Evolutionary conservation across 2,797 vertebrate genomes (phyloP).

Genomic region (Avahi laniger): DNA sequence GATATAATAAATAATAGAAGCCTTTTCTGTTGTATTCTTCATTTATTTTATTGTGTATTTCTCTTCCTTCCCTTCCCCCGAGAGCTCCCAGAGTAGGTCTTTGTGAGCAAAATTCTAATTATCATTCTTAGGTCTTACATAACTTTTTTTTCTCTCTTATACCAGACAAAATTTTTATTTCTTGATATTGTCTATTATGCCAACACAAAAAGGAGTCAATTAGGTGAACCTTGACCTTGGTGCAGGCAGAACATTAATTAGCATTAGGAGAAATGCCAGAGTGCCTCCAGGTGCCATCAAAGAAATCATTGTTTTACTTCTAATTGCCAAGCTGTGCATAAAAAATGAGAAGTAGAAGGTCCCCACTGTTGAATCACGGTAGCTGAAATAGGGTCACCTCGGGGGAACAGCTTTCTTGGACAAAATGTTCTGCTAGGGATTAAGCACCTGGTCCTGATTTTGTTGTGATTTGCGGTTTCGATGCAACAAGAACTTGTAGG

Average conservation of each 20-base stretch:
- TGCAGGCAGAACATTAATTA: not conserved
- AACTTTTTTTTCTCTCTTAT: not conserved
- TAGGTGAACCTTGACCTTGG: not conserved
- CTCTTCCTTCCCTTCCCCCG: conserved; percentile 5
- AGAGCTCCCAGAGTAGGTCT: not conserved
- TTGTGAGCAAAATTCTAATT: conserved; percentile 51
- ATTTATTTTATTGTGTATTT: conserved; percentile 45
- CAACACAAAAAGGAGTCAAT: not conserved
- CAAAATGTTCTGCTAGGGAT: fast-evolving
- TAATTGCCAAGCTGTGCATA: not conserved
- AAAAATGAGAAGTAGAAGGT: not conserved
- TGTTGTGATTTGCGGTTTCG: not conserved
- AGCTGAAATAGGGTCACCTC: not conserved
- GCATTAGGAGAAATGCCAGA: not conserved
- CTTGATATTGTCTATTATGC: conserved; percentile 25
- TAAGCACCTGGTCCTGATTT: not conserved
- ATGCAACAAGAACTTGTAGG: no score
- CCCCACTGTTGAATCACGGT: fast-evolving
- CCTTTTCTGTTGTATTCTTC: conserved; percentile 64
- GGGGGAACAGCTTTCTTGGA: not conserved
- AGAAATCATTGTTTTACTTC: not conserved
- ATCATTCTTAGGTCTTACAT: conserved; percentile 24
- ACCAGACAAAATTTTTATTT: not conserved
- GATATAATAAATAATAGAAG: conserved; percentile 58
- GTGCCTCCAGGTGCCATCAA: not conserved